Percentiles rank a stretch among this genome's conserved stretches.
Conservation (phyloP, 2,888 invertebrate genomes). For the Scaptomyza caliginosa region DNA sequence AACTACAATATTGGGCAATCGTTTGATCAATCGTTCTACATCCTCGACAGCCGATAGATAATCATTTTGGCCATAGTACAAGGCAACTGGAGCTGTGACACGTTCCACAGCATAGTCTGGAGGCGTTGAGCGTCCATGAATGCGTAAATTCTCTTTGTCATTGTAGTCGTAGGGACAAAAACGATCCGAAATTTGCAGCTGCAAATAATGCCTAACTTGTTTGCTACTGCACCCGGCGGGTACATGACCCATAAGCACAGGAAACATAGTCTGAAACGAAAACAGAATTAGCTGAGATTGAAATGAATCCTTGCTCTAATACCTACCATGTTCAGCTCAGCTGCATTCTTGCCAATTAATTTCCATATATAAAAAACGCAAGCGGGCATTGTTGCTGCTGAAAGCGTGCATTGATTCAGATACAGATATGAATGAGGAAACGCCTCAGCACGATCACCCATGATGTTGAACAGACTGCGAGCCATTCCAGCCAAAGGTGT, state of each 20-base stretch:
- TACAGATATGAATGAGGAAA: slow-evolving; percentile 38
- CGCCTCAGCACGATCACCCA: slow-evolving; percentile 46
- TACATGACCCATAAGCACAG: slow-evolving; percentile 86
- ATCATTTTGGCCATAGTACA: slow-evolving; percentile 86
- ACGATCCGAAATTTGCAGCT: slow-evolving; percentile 80
- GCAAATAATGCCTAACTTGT: slow-evolving; percentile 86
- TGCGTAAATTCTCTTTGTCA: slow-evolving; percentile 80
- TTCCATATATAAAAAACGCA: slow-evolving; percentile 84
- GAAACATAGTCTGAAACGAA: slow-evolving; percentile 85
- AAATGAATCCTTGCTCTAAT: not conserved
- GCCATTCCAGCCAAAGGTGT: slow-evolving; percentile 65
- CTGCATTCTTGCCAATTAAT: slow-evolving; percentile 83
- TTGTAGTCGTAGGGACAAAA: slow-evolving; percentile 85
- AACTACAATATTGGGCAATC: slow-evolving; percentile 71
- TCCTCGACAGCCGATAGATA: slow-evolving; percentile 85
- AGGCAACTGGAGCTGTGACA: slow-evolving; percentile 84
- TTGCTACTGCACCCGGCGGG: slow-evolving; percentile 86
- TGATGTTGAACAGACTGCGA: slow-evolving; percentile 67
- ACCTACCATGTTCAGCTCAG: slow-evolving; percentile 83
- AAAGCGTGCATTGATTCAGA: slow-evolving; percentile 45
- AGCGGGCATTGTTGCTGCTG: slow-evolving; percentile 31
- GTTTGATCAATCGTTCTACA: slow-evolving; percentile 58
- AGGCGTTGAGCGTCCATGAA: slow-evolving; percentile 84
- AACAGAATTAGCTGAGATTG: not conserved
- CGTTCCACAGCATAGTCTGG: slow-evolving; percentile 85